Evolutionary conservation across 2,888 invertebrate genomes (phyloP), one percentile per base, ranked within the genome.

Genomic region (Yponomeuta sedellus): DNA sequence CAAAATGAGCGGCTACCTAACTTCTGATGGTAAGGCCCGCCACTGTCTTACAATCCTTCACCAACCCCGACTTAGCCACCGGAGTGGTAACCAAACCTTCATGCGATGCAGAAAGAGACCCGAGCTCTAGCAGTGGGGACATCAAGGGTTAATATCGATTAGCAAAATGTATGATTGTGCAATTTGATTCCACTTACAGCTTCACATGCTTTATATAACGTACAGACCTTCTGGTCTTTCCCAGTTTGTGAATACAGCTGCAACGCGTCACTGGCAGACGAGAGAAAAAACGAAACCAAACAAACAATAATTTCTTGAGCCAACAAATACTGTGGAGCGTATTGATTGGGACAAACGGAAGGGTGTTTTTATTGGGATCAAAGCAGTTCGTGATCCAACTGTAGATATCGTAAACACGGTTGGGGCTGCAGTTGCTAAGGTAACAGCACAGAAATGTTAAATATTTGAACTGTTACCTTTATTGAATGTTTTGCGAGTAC

Each of bases 341-440:
- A 52, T 52, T 52, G 44, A 52, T 52, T 52, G 44, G 44, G 44
- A 52, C 44, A 52, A 12, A 16, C 44, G 44, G 44, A 52, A 52
- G 44, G 44, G 44, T 52, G 44, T 52, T 52, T 52, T 52, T 52
- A 52, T 52, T 52, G 16, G 44, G 44, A 52, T 52, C 44, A 52
- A 52, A 12, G 44, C 44, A 52, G 44, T 52, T 52, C 44, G 44
- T 52, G 44, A 52, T 52, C 44, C 44, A 52, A 52, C 44, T 52
- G 44, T 52, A 52, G 44, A 52, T 52, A 52, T 52, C 16, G 44
- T 52, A 52, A 52, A 52, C 16, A 12, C 16, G 16, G 44, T 52
- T 16, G 44, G 44, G 44, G 44, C 5, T 52, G 12, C 44, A 52
- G 44, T 52, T 52, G 44, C 16, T 52, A 52, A 16, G 12, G 44